Evolutionary conservation across 2,888 invertebrate genomes (phyloP).

Genomic region (Isotomurus palustris): DNA sequence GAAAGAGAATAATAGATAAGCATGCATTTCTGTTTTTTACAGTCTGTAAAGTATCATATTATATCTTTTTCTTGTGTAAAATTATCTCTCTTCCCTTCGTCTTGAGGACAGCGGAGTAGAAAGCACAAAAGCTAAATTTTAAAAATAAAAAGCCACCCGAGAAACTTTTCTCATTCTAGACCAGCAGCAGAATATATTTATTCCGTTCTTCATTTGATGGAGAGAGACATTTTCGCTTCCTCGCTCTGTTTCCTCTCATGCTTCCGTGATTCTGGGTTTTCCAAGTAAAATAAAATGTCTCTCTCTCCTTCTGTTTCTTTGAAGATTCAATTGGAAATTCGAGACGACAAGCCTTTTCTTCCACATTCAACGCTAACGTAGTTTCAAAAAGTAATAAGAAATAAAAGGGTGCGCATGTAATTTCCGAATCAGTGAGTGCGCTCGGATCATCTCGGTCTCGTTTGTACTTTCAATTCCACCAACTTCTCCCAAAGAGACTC

Average conservation of each 20-base stretch:
- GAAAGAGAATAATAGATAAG: background rate
- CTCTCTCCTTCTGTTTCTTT: background rate
- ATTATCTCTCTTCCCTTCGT: too few relatives aligned
- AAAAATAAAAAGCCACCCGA: background rate
- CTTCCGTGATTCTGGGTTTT: constrained; percentile 12
- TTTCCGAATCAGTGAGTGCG: constrained; percentile 45
- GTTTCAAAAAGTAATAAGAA: constrained; percentile 26
- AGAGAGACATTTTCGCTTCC: background rate
- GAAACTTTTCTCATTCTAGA: background rate
- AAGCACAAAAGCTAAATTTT: too few relatives aligned
- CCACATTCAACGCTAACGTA: constrained; percentile 1
- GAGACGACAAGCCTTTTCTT: too few relatives aligned
- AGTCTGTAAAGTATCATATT: background rate
- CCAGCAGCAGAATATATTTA: background rate
- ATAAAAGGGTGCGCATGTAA: constrained; percentile 45
- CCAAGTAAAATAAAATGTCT: too few relatives aligned
- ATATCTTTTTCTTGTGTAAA: too few relatives aligned
- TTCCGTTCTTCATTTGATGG: background rate
- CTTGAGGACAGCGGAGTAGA: too few relatives aligned
- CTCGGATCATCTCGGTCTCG: constrained; percentile 42
- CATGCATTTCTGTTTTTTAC: background rate
- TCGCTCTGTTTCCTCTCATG: constrained; percentile 19
- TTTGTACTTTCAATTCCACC: constrained; percentile 27
- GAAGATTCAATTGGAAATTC: background rate
- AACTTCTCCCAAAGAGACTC: too few relatives aligned